Evolutionary conservation across 1,140 invertebrate genomes (phyloP).

Genomic region (Drosophila novamexicana): DNA sequence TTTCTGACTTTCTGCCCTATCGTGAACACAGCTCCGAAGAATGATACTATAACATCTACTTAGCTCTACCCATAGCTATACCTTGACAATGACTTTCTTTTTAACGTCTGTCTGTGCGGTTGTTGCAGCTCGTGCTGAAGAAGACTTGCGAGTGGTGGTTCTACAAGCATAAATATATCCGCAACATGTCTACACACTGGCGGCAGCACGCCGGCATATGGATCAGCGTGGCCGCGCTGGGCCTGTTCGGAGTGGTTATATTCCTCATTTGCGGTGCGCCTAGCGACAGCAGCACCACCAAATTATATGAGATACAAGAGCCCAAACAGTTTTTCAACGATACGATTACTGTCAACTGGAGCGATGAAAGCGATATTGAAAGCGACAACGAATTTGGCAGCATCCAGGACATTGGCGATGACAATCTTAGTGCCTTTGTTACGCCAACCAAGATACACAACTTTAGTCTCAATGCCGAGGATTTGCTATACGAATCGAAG

Average conservation of each 20-base stretch:
- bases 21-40: neutral
- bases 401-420: slow-evolving; percentile 56
- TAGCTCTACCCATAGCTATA: slow-evolving; percentile 1
- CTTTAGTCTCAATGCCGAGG: slow-evolving; percentile 72
- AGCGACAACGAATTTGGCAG: slow-evolving; percentile 26
- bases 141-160: slow-evolving; percentile 78
- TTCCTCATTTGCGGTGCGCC: slow-evolving; percentile 8
- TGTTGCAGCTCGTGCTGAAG: slow-evolving; percentile 75
- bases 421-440: slow-evolving; percentile 64
- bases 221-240: slow-evolving; percentile 26
- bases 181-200: slow-evolving; percentile 78
- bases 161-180: slow-evolving; percentile 62
- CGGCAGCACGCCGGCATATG: slow-evolving; percentile 49
- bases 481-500: slow-evolving; percentile 82
- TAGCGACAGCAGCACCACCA: slow-evolving; percentile 1
- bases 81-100: slow-evolving; percentile 16
- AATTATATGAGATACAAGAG: slow-evolving; percentile 12
- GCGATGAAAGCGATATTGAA: slow-evolving; percentile 37
- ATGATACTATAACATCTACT: neutral
- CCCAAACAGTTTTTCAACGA: slow-evolving; percentile 38
- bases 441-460: slow-evolving; percentile 75
- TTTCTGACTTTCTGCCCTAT: slow-evolving; percentile 36
- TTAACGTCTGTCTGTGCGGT: neutral
- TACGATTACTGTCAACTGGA: slow-evolving; percentile 20
- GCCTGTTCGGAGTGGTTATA: slow-evolving; percentile 26